Conservation (phyloP, 2,797 vertebrate genomes). For the Ficedula albicollis region DNA sequence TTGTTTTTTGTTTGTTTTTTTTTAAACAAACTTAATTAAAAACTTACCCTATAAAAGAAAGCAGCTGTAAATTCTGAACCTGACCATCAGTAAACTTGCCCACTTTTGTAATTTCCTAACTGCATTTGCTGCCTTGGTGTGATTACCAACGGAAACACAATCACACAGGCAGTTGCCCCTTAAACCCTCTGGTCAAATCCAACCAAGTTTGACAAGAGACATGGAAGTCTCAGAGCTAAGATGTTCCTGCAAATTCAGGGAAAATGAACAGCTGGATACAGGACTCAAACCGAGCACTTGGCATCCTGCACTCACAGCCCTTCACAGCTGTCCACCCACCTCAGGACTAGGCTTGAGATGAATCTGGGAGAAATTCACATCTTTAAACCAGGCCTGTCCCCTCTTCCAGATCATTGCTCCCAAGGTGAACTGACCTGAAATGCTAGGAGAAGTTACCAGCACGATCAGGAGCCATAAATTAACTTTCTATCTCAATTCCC, state of each 20-base stretch:
- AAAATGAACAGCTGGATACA: not conserved
- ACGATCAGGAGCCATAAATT: not conserved
- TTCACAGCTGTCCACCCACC: fast-evolving
- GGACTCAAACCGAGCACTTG: fast-evolving
- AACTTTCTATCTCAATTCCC: not conserved
- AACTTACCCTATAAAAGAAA: conserved; percentile 51
- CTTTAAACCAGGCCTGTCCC: not conserved
- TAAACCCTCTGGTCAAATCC: conserved; percentile 61
- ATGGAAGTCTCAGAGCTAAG: not conserved
- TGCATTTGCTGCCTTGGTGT: conserved; percentile 8
- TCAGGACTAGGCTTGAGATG: fast-evolving
- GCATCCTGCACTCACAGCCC: not conserved
- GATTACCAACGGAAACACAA: conserved; percentile 51
- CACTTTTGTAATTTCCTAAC: conserved; percentile 50
- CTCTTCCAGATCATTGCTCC: not conserved
- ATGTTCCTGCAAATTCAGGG: not conserved
- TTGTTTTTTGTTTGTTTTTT: not conserved
- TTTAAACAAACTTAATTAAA: conserved; percentile 14
- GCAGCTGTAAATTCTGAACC: conserved; percentile 54
- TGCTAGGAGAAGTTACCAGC: not conserved
- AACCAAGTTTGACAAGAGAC: conserved; percentile 57
- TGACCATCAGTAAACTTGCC: conserved; percentile 19
- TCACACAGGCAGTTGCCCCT: conserved; percentile 60
- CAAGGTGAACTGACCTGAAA: not conserved
- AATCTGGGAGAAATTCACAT: not conserved